phyloP scores from a whole-genome alignment of 1,140 invertebrate genomes.

The Apis cerana region DNA sequence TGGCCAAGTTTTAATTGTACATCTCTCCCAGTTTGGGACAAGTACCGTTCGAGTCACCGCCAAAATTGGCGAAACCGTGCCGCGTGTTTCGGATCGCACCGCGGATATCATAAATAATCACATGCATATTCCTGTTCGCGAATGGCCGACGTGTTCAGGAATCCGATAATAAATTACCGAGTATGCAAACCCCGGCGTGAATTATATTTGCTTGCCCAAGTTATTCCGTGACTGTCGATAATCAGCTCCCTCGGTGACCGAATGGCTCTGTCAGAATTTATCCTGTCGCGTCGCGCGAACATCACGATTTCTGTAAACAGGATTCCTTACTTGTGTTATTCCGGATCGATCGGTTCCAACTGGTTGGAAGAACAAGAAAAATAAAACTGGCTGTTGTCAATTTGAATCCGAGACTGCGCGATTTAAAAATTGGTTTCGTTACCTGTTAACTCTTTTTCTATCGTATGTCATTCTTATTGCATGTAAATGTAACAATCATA shows the following conservation, averaged over 20 bases:
- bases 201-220: conserved; percentile 41
- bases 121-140: conserved; percentile 8
- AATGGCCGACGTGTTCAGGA: conserved; percentile 5
- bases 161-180: conserved; percentile 41
- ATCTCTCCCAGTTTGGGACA: background rate
- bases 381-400: background rate
- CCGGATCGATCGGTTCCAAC: background rate
- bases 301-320: background rate
- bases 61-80: background rate
- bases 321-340: background rate
- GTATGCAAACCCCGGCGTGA: conserved; percentile 30
- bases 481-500: too few species aligned
- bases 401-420: background rate
- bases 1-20: background rate
- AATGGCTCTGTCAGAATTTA: conserved; percentile 10
- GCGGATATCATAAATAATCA: conserved; percentile 31
- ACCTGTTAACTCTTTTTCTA: background rate
- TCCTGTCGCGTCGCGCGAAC: background rate
- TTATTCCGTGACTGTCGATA: conserved; percentile 43
- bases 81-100: conserved; percentile 20
- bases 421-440: background rate
- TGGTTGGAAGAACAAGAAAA: background rate
- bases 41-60: background rate
- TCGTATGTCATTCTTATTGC: background rate
- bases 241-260: conserved; percentile 37